These are phyloP conservation scores for Lepidocolaptes lacrymiger DNA, from an alignment of 2,797 vertebrate species.

Conservation along the genomic window DNA sequence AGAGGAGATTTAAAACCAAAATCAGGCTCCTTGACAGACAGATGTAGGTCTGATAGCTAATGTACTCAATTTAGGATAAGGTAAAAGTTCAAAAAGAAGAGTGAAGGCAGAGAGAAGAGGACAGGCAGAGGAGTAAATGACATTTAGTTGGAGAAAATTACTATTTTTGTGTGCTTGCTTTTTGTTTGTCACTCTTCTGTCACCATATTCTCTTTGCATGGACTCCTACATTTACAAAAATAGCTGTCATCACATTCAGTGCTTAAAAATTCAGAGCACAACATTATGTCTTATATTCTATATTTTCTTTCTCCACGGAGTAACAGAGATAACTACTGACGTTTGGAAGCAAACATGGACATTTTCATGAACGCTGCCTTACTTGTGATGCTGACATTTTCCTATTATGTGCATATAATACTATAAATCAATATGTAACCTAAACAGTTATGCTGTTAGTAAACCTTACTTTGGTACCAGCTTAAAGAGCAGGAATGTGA, in stretches of 20 bases:
- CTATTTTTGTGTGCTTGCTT: background rate
- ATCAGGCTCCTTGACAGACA: background rate
- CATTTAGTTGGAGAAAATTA: background rate
- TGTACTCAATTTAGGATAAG: background rate
- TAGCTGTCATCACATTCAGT: background rate
- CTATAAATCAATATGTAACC: background rate
- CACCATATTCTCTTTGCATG: background rate
- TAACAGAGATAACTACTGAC: background rate
- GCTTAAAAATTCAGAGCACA: background rate
- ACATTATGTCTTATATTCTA: background rate
- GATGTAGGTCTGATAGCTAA: background rate
- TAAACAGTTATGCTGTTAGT: background rate
- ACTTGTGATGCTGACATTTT: background rate
- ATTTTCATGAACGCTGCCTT: background rate
- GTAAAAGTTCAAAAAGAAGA: background rate
- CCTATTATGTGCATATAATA: background rate
- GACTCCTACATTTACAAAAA: background rate
- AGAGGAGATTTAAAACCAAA: background rate
- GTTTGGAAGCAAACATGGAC: background rate
- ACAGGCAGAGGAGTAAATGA: background rate
- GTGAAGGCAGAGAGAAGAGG: background rate
- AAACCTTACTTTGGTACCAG: background rate
- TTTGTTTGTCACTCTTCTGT: conserved; percentile 5
- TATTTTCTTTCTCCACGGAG: background rate
- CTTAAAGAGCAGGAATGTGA: background rate